phyloP scores from a whole-genome alignment of 92 coral and sea anemone species.

The Virgularia gustaviana region DNA sequence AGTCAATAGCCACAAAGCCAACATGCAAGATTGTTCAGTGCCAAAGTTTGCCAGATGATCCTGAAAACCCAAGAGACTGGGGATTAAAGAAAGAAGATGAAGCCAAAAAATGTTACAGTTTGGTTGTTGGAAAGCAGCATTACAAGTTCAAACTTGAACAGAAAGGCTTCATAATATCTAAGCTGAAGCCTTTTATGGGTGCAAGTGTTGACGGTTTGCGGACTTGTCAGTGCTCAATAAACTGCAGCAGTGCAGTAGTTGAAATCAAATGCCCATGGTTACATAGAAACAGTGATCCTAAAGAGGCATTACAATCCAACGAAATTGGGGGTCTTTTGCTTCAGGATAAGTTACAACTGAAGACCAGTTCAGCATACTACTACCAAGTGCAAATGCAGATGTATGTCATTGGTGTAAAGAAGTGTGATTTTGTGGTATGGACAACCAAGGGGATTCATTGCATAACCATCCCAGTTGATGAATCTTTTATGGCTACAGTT shows the following conservation, averaged over 20 bases:
- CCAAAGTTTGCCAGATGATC: background rate
- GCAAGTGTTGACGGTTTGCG: conserved; percentile 59
- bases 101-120: conserved; percentile 57
- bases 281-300: conserved; percentile 6
- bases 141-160: conserved; percentile 57
- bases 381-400: conserved; percentile 35
- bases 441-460: conserved; percentile 22
- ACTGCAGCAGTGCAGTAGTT: conserved; percentile 51
- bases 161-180: conserved; percentile 63
- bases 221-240: conserved; percentile 49
- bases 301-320: conserved; percentile 12
- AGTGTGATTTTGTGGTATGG: conserved; percentile 30
- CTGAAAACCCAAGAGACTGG: conserved; percentile 65
- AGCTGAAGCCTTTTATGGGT: conserved; percentile 59
- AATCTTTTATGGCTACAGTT: conserved; percentile 1
- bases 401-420: background rate
- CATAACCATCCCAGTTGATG: background rate
- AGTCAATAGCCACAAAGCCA: background rate
- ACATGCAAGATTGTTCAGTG: background rate
- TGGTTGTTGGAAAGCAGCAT: conserved; percentile 56
- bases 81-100: conserved; percentile 61
- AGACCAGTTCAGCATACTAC: conserved; percentile 3
- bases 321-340: conserved; percentile 9
- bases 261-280: conserved; percentile 36
- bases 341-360: background rate